Base-by-base conservation (phyloP, 2,797 vertebrate genomes). In the Acanthurus leucopareius region DNA sequence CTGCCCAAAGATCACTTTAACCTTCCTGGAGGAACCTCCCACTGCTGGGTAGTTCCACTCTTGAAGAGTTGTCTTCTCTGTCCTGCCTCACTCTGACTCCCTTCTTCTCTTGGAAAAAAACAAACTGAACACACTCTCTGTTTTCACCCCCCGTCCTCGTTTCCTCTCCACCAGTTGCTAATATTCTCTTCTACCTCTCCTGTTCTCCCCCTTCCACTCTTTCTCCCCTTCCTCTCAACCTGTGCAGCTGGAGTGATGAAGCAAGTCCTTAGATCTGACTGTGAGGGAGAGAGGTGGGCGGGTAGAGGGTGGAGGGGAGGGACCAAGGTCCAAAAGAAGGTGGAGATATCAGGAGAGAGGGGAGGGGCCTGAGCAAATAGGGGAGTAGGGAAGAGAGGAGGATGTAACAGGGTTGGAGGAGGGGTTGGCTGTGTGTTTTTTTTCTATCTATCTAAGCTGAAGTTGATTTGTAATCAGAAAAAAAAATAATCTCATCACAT, bases 401-500 rank as follows among this genome's bases (percentile, higher is more conserved):
- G 42, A 76, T 63, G 74, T 59, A 58, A 59, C 49, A 53, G 25
- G 16, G 57, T 16, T 25, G 25, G 15, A 48, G 75, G 57, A 49
- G 51, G 66, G 49, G 22, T 53, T 2, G 56, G 72, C 56, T 52
- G 45, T 60, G 73, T 17, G 10, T 28, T 85, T 87, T 88, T 86
- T 89, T 86, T 69, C 75, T 80, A 56, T 75, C 85, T 67, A 74
- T 77, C 82, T 93, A 86, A 91, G 88, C 91, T 91, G 88, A 90
- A 68, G 86, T 90, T 91, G 86, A 93, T 93, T 95, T 94, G 90
- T 91, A 94, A 95, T 94, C 90, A 92, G 92, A 89, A 89, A 91
- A 91, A 91, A 87, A 82, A 77, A 86, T 90, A 92, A 95, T 95
- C 94, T 90, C 89, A 87, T 94, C 88, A 86, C 92, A 89, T 93